Evolutionary conservation across 2,113 vertebrate genomes (phyloP).

Genomic region (Leuciscus idus): DNA sequence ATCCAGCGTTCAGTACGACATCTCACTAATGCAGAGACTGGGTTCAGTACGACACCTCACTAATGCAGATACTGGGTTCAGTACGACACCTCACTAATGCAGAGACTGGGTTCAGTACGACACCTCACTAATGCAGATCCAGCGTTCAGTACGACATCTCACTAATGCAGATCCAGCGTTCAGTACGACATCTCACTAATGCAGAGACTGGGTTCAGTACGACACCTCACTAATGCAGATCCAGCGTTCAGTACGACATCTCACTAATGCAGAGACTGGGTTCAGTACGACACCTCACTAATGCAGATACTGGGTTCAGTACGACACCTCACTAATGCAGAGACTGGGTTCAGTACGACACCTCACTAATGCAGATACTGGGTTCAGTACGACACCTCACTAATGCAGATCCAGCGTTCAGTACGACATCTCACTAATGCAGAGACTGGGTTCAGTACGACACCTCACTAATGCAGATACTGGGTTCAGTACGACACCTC

Average conservation of each 20-base stretch:
- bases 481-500: conserved; percentile 59
- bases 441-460: too few relatives aligned
- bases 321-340: not conserved
- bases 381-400: too few relatives aligned
- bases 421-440: conserved; percentile 59
- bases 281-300: conserved; percentile 59
- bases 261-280: not conserved
- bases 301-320: too few relatives aligned
- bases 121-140: not conserved
- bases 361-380: too few relatives aligned
- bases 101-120: too few relatives aligned
- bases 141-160: conserved; percentile 59
- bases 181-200: too few relatives aligned
- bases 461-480: not conserved
- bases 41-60: too few relatives aligned
- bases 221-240: conserved; percentile 32
- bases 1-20: conserved; percentile 59
- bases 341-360: conserved; percentile 58
- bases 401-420: not conserved
- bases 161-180: too few relatives aligned
- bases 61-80: not conserved
- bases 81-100: conserved; percentile 59
- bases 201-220: conserved; percentile 51
- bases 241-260: too few relatives aligned
- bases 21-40: too few relatives aligned